Conservation (phyloP, 1,140 invertebrate genomes). For the Lethocerus indicus region DNA sequence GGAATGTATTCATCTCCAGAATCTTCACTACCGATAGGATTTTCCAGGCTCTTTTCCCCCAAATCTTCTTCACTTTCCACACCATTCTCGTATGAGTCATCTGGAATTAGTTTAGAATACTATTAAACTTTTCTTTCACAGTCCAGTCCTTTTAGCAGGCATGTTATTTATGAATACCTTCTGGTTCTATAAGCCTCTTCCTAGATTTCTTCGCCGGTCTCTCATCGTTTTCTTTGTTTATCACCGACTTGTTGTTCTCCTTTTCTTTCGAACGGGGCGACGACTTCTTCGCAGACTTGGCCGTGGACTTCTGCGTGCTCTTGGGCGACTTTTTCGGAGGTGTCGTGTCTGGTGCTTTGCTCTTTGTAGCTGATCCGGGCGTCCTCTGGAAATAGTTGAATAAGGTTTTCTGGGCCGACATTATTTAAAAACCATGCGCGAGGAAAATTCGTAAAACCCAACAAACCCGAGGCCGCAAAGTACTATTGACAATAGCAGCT, state of each 20-base stretch:
- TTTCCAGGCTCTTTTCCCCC: too few relatives aligned
- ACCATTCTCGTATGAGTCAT: too few relatives aligned
- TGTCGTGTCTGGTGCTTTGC: neutral
- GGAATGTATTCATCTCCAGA: conserved; percentile 19
- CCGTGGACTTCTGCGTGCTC: neutral
- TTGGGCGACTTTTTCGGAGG: conserved; percentile 8
- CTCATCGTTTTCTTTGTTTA: neutral
- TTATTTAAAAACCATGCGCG: too few relatives aligned
- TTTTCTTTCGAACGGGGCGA: neutral
- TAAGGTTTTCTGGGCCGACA: conserved; percentile 19
- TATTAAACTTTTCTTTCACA: too few relatives aligned
- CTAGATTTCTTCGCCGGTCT: conserved; percentile 2
- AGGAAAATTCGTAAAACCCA: too few relatives aligned
- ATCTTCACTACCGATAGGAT: conserved; percentile 14
- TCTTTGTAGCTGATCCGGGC: conserved; percentile 4
- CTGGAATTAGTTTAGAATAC: too few relatives aligned
- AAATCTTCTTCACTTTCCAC: too few relatives aligned
- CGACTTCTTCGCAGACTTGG: conserved; percentile 1
- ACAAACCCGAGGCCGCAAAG: too few relatives aligned
- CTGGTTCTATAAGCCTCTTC: neutral
- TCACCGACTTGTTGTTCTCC: conserved; percentile 2
- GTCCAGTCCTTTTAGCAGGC: too few relatives aligned
- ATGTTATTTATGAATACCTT: too few relatives aligned
- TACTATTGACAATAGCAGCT: too few relatives aligned
- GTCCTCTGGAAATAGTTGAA: conserved; percentile 19